phyloP scores from a whole-genome alignment of 2,888 invertebrate species.

The Aleiodes alternator region DNA sequence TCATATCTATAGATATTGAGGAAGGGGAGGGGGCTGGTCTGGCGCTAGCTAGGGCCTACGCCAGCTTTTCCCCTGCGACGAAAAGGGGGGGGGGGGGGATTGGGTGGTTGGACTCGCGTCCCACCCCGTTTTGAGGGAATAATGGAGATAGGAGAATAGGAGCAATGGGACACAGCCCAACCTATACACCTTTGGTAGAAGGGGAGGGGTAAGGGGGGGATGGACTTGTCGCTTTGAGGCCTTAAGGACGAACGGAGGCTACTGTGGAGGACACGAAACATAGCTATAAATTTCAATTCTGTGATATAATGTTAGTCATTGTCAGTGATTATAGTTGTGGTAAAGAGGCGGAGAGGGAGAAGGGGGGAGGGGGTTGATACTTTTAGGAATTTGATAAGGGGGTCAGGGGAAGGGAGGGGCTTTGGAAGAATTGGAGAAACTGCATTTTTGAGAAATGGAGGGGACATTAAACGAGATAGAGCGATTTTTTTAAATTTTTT shows the following conservation, averaged over 20 bases:
- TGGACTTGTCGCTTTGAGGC: constrained; percentile 43
- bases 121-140: constrained; percentile 52
- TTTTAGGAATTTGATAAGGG: too few relatives aligned
- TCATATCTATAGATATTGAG: constrained; percentile 69
- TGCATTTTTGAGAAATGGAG: too few relatives aligned
- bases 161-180: constrained; percentile 71
- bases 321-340: background rate
- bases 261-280: constrained; percentile 74
- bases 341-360: too few relatives aligned
- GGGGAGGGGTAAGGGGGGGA: constrained; percentile 9
- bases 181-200: constrained; percentile 45
- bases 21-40: constrained; percentile 63
- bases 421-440: too few relatives aligned
- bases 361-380: background rate
- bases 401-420: too few relatives aligned
- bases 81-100: constrained; percentile 18
- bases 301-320: constrained; percentile 1
- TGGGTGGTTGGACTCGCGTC: constrained; percentile 20
- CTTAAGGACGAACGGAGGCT: constrained; percentile 62
- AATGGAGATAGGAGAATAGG: constrained; percentile 71
- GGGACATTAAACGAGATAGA: too few relatives aligned
- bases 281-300: constrained; percentile 70
- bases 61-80: background rate
- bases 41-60: constrained; percentile 56
- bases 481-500: too few relatives aligned